phyloP scores from a whole-genome alignment of 2,797 vertebrate species.

The Crenichthys baileyi region DNA sequence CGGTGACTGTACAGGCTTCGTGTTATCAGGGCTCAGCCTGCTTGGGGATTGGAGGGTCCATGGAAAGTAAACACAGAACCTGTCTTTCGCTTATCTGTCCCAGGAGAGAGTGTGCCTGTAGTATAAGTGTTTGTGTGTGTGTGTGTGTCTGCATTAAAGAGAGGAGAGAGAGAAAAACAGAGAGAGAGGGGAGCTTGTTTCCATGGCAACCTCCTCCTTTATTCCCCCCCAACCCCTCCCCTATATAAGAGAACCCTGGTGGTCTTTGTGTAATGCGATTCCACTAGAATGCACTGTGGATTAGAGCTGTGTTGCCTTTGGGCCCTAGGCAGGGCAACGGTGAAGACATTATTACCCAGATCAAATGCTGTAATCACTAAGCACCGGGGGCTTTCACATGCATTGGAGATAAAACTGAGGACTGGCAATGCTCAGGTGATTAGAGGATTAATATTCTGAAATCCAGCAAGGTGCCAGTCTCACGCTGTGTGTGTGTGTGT shows the following conservation, averaged over 20 bases:
- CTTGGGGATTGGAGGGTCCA: constrained; percentile 78
- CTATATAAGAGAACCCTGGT: constrained; percentile 79
- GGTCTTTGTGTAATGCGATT: constrained; percentile 86
- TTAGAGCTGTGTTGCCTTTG: constrained; percentile 80
- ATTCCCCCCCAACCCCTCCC: constrained; percentile 56
- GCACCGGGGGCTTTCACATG: constrained; percentile 83
- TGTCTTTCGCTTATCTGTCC: constrained; percentile 83
- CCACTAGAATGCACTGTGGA: constrained; percentile 85
- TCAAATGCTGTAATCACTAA: constrained; percentile 86
- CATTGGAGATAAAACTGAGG: constrained; percentile 80
- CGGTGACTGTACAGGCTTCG: constrained; percentile 68
- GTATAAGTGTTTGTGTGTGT: constrained; percentile 10
- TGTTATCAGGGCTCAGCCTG: constrained; percentile 82
- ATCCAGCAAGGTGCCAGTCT: constrained; percentile 77
- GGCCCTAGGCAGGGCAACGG: constrained; percentile 80
- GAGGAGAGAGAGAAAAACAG: constrained; percentile 35
- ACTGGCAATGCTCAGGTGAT: constrained; percentile 84
- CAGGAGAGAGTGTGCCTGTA: constrained; percentile 40
- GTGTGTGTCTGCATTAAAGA: constrained; percentile 27
- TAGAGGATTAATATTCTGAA: constrained; percentile 83
- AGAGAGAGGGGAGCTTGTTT: constrained; percentile 69
- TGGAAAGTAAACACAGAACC: constrained; percentile 82
- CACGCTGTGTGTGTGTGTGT: constrained; percentile 40
- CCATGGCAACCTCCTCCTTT: constrained; percentile 81
- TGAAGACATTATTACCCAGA: constrained; percentile 87